Base-by-base conservation (phyloP, 2,888 invertebrate species). In the Merodon equestris region DNA sequence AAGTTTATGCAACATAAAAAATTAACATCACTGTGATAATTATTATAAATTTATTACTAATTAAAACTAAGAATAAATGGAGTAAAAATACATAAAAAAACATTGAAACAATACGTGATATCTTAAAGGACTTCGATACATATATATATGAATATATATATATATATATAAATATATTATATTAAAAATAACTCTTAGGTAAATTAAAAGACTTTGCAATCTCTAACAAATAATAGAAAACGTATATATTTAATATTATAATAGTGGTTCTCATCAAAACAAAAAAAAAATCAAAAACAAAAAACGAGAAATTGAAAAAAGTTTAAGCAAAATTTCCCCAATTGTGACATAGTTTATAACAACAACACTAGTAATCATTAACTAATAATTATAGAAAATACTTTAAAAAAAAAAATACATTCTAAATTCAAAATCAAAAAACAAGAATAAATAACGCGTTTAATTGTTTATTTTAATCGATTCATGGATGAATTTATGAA, bases 41-140 rank as follows among this genome's bases (percentile, higher is more conserved):
- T 88, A 87, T 87, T 87, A 86, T 87, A 87, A 88, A 87, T 88
- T 88, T 88, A 88, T 87, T 87, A 87, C 85, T 84, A 84, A 83
- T 84, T 84, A 83, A 73, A 83, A 83, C 75, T 56, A 82, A 84
- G 84, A 81, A 83, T 60, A 82, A 84, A 81, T 83, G 84, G 84
- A 86, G 84, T 84, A 86, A 85, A 83, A 66, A 51, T 70, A 67
- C 79, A 81, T 86, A 83, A 84, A 84, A 85, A 86, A 88, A 88
- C 87, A 88, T 87, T 88, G 87, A 87, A 87, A 87, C 87, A 88
- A 88, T 88, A 88, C 87, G 87, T 87, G 87, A 87, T 87, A 87
- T 87, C 87, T 87, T 87, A 87, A 87, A 87, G 87, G 87, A 87
- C 87, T 87, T 87, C 87, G 87, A 87, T 88, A 87, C 87, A 87